A percentile compares a stretch with the other conserved stretches of the same genome.
phyloP scores from a whole-genome alignment of 2,113 vertebrate species.

The Macroglossus sobrinus region DNA sequence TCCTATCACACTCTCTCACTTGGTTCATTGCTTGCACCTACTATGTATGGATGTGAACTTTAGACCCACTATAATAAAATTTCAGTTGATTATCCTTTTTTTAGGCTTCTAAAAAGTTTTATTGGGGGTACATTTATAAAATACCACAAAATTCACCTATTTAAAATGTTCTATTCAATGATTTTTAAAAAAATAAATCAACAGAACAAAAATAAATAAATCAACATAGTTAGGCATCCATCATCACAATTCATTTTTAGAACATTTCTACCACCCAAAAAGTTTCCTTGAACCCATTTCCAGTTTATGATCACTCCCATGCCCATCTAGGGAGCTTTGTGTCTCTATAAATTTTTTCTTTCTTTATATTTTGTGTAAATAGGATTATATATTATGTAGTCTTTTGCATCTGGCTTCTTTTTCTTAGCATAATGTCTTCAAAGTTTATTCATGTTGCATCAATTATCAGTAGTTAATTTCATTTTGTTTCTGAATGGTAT shows the following conservation, averaged over 20 bases:
- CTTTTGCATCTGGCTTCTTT: not conserved
- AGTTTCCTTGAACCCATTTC: not conserved
- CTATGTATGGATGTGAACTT: not conserved
- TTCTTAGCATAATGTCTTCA: not conserved
- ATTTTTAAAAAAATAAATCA: not conserved
- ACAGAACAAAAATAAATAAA: not conserved
- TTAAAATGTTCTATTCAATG: not conserved
- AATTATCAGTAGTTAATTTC: not conserved
- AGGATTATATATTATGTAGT: not conserved
- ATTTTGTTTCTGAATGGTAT: not conserved
- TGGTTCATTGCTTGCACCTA: not conserved
- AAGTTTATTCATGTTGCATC: not conserved
- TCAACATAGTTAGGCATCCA: not conserved
- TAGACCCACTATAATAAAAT: not conserved
- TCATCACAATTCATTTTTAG: not conserved
- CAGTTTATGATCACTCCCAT: not conserved
- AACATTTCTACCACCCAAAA: not conserved
- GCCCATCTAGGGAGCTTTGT: not conserved
- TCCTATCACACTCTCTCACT: not conserved
- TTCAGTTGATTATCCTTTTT: not conserved
- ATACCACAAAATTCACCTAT: not conserved
- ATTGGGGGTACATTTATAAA: not conserved
- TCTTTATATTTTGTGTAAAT: not conserved
- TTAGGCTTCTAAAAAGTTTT: not conserved
- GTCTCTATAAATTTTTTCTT: not conserved